Evolutionary conservation across 1,140 invertebrate genomes (phyloP).

Genomic region (Ditylenchus dipsaci): DNA sequence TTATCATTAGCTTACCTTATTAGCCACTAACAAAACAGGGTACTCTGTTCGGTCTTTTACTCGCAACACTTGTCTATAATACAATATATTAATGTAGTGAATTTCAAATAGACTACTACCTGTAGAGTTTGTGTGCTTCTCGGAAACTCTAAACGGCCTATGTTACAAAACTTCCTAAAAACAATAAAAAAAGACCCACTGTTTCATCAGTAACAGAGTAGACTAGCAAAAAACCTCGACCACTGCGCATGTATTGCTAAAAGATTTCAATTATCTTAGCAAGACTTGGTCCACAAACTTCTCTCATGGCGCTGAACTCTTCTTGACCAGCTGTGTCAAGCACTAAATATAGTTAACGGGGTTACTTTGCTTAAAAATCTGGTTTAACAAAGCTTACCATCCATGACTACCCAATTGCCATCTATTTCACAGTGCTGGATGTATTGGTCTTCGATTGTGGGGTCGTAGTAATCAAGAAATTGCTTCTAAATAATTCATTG

Average conservation of each 20-base stretch:
- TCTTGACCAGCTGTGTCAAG: conserved; percentile 97
- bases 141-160: conserved; percentile 85
- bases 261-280: neutral
- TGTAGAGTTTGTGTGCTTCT: conserved; percentile 57
- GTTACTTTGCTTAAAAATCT: neutral
- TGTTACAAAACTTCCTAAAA: no score
- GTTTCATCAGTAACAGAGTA: conserved; percentile 83
- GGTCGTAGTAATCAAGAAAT: conserved; percentile 83
- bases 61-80: conserved; percentile 64
- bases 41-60: conserved; percentile 91
- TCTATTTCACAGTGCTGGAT: conserved; percentile 86
- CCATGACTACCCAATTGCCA: conserved; percentile 81
- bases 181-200: no score
- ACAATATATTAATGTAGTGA: no score
- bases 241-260: conserved; percentile 86
- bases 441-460: conserved; percentile 83
- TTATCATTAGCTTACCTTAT: conserved; percentile 70
- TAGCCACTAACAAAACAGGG: conserved; percentile 91
- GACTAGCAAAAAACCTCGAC: conserved; percentile 91
- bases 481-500: conserved; percentile 67
- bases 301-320: conserved; percentile 63
- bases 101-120: no score
- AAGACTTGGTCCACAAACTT: conserved; percentile 14
- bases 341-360: conserved; percentile 61
- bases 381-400: conserved; percentile 67